Percentiles rank a stretch among this genome's conserved stretches.
phyloP scores from a whole-genome alignment of 2,888 invertebrate species.

The Gastrophysa polygoni region DNA sequence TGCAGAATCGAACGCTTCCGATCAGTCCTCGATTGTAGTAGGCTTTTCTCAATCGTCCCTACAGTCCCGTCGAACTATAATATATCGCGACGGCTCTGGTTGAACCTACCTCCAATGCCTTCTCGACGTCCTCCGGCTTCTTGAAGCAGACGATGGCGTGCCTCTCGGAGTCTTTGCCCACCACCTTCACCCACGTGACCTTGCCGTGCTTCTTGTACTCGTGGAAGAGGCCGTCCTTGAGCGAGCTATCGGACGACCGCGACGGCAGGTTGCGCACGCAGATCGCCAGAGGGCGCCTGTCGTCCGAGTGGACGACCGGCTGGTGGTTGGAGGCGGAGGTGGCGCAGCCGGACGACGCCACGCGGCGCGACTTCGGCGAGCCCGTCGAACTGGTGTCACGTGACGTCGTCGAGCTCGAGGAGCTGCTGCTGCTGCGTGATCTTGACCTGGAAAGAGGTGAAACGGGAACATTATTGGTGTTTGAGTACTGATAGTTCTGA shows the following conservation, averaged over 20 bases:
- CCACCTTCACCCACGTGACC: constrained; percentile 89
- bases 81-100: too few relatives aligned
- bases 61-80: too few relatives aligned
- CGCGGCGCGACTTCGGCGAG: constrained; percentile 61
- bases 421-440: constrained; percentile 62
- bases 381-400: constrained; percentile 65
- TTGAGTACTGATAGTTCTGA: too few relatives aligned
- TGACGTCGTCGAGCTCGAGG: constrained; percentile 68
- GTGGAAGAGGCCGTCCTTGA: constrained; percentile 97
- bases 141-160: constrained; percentile 96
- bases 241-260: constrained; percentile 89
- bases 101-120: constrained; percentile 77
- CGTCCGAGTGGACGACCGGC: constrained; percentile 61
- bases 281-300: constrained; percentile 83
- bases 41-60: too few relatives aligned
- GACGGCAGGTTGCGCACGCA: constrained; percentile 90
- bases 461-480: too few relatives aligned
- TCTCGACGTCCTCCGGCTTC: constrained; percentile 96
- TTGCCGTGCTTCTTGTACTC: constrained; percentile 99
- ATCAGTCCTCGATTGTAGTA: too few relatives aligned
- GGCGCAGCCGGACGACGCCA: constrained; percentile 49
- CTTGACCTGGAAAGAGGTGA: constrained; percentile 55
- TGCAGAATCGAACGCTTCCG: too few relatives aligned
- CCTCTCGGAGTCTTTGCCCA: constrained; percentile 88
- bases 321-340: constrained; percentile 50